phyloP scores from a whole-genome alignment of 2,113 vertebrate species.

The Psophia crepitans region DNA sequence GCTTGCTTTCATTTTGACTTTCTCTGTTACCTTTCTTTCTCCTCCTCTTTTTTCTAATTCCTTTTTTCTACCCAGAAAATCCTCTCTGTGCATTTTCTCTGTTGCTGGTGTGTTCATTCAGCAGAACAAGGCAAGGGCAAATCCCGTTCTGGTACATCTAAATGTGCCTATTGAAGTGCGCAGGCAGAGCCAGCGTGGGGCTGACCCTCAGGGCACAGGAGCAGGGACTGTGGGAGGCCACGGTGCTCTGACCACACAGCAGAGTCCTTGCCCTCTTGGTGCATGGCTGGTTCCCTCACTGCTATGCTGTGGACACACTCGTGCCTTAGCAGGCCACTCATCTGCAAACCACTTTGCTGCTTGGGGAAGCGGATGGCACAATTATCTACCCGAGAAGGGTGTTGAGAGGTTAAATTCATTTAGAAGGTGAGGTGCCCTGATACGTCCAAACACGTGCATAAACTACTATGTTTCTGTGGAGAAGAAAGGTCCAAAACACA shows the following conservation, averaged over 20 bases:
- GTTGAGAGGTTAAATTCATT: neutral
- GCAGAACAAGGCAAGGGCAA: neutral
- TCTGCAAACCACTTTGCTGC: neutral
- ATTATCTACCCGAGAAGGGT: neutral
- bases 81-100: neutral
- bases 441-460: neutral
- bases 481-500: neutral
- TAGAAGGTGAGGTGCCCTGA: neutral
- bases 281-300: neutral
- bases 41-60: neutral
- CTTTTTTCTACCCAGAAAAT: neutral
- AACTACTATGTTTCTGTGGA: neutral
- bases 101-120: neutral
- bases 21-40: neutral
- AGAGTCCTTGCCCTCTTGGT: neutral
- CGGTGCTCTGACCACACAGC: neutral
- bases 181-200: neutral
- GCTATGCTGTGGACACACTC: neutral
- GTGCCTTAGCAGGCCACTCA: neutral
- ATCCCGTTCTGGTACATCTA: neutral
- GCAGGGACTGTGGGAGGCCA: neutral
- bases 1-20: neutral
- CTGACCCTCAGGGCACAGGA: neutral
- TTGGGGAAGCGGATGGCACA: neutral
- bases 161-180: neutral